Evolutionary conservation across 1,140 invertebrate genomes (phyloP).

Genomic region (Batillaria attramentaria): DNA sequence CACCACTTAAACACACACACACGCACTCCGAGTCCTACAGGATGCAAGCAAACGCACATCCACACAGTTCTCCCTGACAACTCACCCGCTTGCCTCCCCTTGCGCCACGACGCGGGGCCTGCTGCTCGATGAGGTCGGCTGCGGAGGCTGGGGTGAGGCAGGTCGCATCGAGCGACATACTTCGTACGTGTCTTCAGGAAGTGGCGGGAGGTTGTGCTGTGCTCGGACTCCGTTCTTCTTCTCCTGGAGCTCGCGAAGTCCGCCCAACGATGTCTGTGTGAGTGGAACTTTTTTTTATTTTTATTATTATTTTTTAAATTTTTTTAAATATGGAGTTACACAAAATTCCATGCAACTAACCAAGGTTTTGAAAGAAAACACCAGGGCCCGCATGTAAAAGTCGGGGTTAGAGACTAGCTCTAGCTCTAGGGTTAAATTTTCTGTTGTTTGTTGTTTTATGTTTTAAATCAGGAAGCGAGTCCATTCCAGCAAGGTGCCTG

Average conservation of each 20-base stretch:
- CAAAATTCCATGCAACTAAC: too few species aligned
- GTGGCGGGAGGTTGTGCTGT: slow-evolving; percentile 80
- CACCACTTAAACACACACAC: too few species aligned
- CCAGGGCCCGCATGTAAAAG: too few species aligned
- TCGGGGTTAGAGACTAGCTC: too few species aligned
- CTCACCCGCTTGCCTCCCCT: slow-evolving; percentile 59
- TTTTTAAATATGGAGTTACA: too few species aligned
- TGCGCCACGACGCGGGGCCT: slow-evolving; percentile 58
- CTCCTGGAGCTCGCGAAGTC: slow-evolving; percentile 84
- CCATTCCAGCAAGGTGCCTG: too few species aligned
- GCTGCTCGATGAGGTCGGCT: slow-evolving; percentile 87
- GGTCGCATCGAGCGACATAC: slow-evolving; percentile 93
- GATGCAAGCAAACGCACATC: not conserved
- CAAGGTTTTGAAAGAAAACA: too few species aligned
- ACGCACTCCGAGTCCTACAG: not conserved
- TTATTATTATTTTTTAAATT: too few species aligned
- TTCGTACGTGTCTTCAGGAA: slow-evolving; percentile 94
- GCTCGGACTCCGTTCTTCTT: slow-evolving; percentile 83
- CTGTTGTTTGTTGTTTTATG: too few species aligned
- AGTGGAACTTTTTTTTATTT: too few species aligned
- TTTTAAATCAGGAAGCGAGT: too few species aligned
- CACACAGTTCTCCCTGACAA: not conserved
- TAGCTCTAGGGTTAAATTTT: too few species aligned
- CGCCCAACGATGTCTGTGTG: slow-evolving; percentile 86
- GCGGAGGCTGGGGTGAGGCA: slow-evolving; percentile 93